Percentiles rank a stretch among this genome's conserved stretches.
These are phyloP conservation scores for Kryptolebias ocellatus DNA, from an alignment of 2,797 vertebrate genomes.

Conservation along the genomic window DNA sequence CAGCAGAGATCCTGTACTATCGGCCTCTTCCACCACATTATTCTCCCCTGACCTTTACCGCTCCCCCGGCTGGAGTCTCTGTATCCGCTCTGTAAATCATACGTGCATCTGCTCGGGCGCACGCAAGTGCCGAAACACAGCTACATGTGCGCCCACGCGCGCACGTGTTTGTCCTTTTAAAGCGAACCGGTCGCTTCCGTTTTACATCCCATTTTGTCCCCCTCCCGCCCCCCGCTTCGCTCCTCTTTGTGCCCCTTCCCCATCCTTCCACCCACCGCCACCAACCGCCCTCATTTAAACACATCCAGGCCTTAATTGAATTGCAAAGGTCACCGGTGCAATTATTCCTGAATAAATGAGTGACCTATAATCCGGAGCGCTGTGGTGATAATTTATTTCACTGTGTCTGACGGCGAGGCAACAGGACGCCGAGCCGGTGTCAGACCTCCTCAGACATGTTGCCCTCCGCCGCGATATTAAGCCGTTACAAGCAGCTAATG, in stretches of 20 bases:
- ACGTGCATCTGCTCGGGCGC: conserved; percentile 18
- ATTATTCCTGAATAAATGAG: conserved; percentile 87
- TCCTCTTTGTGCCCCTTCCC: conserved; percentile 13
- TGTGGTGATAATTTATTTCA: conserved; percentile 74
- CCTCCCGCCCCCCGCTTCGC: conserved; percentile 28
- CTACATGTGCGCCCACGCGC: conserved; percentile 6
- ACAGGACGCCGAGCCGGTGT: conserved; percentile 65
- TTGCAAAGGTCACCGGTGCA: conserved; percentile 86
- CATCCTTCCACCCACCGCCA: conserved; percentile 15
- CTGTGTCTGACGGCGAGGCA: conserved; percentile 68
- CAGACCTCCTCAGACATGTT: conserved; percentile 67
- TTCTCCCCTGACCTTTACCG: conserved; percentile 79
- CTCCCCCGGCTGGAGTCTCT: conserved; percentile 53
- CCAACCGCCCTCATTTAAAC: conserved; percentile 77
- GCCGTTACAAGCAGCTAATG: conserved; percentile 74
- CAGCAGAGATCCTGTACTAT: conserved; percentile 62
- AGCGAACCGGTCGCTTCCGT: conserved; percentile 32
- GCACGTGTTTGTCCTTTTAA: conserved; percentile 25
- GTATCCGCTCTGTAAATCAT: conserved; percentile 71
- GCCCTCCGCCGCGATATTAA: conserved; percentile 68
- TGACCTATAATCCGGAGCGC: conserved; percentile 78
- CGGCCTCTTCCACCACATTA: conserved; percentile 68
- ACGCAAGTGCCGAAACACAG: conserved; percentile 19
- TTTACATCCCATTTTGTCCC: conserved; percentile 52
- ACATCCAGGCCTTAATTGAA: conserved; percentile 85